Conservation (phyloP, 2,888 invertebrate genomes). For the Malacosoma neustria region DNA sequence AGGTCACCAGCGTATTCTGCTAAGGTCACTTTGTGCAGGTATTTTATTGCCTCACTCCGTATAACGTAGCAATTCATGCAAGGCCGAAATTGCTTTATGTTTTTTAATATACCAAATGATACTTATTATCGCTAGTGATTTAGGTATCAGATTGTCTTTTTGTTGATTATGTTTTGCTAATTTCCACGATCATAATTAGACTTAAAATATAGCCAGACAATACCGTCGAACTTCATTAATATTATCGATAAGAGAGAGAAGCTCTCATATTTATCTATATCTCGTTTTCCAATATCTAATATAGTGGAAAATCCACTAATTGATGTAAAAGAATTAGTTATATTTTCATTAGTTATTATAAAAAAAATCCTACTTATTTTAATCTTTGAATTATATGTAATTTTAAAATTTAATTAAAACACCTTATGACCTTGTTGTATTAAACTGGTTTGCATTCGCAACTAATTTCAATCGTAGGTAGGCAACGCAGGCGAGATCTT, state of each 20-base stretch:
- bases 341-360: too few relatives aligned
- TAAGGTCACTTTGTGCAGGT: slow-evolving; percentile 62
- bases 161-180: too few relatives aligned
- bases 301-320: slow-evolving; percentile 10
- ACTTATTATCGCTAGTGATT: slow-evolving; percentile 28
- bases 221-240: too few relatives aligned
- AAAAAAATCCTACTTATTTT: too few relatives aligned
- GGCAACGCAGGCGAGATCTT: slow-evolving; percentile 27
- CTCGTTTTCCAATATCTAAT: slow-evolving; percentile 17
- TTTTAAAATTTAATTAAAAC: too few relatives aligned
- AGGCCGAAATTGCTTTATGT: slow-evolving; percentile 56
- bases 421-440: slow-evolving; percentile 48
- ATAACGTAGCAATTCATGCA: slow-evolving; percentile 55
- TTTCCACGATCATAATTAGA: too few relatives aligned
- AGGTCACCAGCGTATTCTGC: slow-evolving; percentile 56
- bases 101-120: slow-evolving; percentile 35
- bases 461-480: slow-evolving; percentile 39
- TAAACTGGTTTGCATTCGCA: slow-evolving; percentile 60
- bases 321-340: too few relatives aligned
- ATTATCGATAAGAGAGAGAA: too few relatives aligned
- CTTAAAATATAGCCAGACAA: not conserved
- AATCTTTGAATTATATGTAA: too few relatives aligned
- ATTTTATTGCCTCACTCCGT: slow-evolving; percentile 58
- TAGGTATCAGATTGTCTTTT: slow-evolving; percentile 12
- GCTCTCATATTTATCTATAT: too few relatives aligned